Percentiles rank a stretch among this genome's conserved stretches.
These are phyloP conservation scores for Fregetta grallaria DNA, from an alignment of 2,113 vertebrate species.

Conservation along the genomic window DNA sequence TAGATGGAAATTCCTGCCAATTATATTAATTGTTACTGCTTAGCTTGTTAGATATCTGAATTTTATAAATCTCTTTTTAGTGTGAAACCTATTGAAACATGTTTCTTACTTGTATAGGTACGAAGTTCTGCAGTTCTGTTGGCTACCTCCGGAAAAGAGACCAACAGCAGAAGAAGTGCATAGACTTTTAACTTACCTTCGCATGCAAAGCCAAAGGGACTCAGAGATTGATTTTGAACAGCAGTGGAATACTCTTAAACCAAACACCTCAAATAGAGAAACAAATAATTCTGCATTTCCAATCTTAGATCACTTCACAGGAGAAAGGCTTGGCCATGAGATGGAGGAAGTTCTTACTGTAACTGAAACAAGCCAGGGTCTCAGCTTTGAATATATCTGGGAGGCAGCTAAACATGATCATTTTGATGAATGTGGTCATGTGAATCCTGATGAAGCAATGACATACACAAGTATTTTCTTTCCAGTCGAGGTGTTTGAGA, in stretches of 20 bases:
- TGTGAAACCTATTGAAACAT: not conserved
- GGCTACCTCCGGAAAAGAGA: slow-evolving; percentile 89
- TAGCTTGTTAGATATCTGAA: not conserved
- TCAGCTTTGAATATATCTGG: slow-evolving; percentile 98
- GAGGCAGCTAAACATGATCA: slow-evolving; percentile 94
- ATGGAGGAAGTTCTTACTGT: slow-evolving; percentile 95
- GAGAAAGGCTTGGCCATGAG: slow-evolving; percentile 86
- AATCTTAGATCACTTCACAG: slow-evolving; percentile 89
- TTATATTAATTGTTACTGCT: not conserved
- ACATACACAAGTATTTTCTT: slow-evolving; percentile 94
- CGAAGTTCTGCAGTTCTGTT: slow-evolving; percentile 95
- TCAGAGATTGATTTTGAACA: slow-evolving; percentile 91
- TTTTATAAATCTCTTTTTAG: not conserved
- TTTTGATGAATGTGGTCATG: slow-evolving; percentile 79
- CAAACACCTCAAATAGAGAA: slow-evolving; percentile 81
- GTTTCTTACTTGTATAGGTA: slow-evolving; percentile 77
- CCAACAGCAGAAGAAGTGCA: slow-evolving; percentile 94
- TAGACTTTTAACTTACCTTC: slow-evolving; percentile 90
- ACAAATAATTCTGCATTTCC: slow-evolving; percentile 88
- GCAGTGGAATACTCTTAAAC: slow-evolving; percentile 93
- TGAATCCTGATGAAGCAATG: slow-evolving; percentile 80
- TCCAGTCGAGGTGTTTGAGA: slow-evolving; percentile 85
- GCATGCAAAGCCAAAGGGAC: slow-evolving; percentile 94
- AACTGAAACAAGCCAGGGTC: slow-evolving; percentile 93
- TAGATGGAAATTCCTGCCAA: not conserved